Percentiles rank a stretch among this genome's conserved stretches.
Conservation (phyloP, 2,797 vertebrate species). For the Enteromius radiatus region DNA sequence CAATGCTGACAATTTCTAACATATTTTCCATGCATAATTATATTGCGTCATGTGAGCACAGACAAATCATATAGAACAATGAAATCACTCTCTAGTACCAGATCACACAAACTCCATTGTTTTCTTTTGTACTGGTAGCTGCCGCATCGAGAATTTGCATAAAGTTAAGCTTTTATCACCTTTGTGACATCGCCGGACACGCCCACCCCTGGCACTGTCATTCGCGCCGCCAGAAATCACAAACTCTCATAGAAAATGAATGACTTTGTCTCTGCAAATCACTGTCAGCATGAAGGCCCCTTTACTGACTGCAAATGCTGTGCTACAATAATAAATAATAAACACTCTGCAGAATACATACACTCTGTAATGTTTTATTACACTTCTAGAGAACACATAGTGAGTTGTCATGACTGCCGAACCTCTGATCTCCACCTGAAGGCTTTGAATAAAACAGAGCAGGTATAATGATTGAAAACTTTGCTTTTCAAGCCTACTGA, state of each 20-base stretch:
- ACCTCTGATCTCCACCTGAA: constrained; percentile 39
- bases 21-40: constrained; percentile 25
- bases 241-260: constrained; percentile 13
- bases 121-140: background rate
- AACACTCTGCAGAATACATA: constrained; percentile 14
- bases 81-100: background rate
- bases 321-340: constrained; percentile 30
- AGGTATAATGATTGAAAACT: constrained; percentile 19
- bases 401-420: constrained; percentile 34
- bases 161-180: background rate
- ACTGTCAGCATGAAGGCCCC: constrained; percentile 4
- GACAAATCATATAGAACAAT: constrained; percentile 6
- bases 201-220: background rate
- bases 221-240: background rate
- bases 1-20: background rate
- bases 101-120: background rate
- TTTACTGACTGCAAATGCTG: background rate
- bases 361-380: constrained; percentile 21
- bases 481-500: constrained; percentile 28
- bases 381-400: constrained; percentile 20
- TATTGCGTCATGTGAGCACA: background rate
- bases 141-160: background rate
- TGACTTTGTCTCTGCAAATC: constrained; percentile 6
- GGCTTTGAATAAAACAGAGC: constrained; percentile 31
- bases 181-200: background rate